Base-by-base conservation (phyloP, 2,797 vertebrate genomes). In the Muraenolepis orangiensis region DNA sequence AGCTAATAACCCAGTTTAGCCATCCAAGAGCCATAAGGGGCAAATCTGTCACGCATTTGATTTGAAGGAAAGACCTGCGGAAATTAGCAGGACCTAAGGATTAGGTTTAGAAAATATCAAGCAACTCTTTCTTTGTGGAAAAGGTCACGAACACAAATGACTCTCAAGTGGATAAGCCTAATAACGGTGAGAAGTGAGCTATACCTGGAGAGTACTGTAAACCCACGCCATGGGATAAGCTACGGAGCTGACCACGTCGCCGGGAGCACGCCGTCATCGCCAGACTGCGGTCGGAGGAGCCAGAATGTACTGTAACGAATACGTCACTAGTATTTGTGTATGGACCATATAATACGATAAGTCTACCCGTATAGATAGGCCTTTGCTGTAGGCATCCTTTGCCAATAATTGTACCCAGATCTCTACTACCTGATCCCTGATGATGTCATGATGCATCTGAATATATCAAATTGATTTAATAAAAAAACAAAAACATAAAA, bases 171-270 rank as follows among this genome's bases (percentile, higher is more conserved):
- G 84, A 85, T 78, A 81, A 81, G 72, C 72, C 71, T 73, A 81
- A 82, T 69, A 79, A 80, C 31, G 30, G 66, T 75, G 74, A 78
- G 83, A 86, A 86, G 88, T 80, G 84, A 71, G 81, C 74, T 4
- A 51, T n/a, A 66, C 32, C 28, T 10, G 72, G 64, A 71, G 73
- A 73, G n/a, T n/a, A n/a, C n/a, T n/a, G 82, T 79, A n/a, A 57
- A 6, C 46, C 46, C 13, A 20, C 3, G 18, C n/a, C 6, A 57
- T 57, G n/a, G 20, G 7, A 11, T 61, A 32, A 12, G 34, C 8
- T 16, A 74, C n/a, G 66, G 11, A 8, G 10, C 12, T 46, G 46
- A 66, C 34, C 51, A 18, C 70, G 29, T 40, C 7, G 7, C 28
- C 64, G 8, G 16, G 40, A 70, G 16, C 10, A 34, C 31, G 67